These are phyloP conservation scores for Rotaria magnacalcarata DNA, from an alignment of 2,888 invertebrate species.

Conservation along the genomic window DNA sequence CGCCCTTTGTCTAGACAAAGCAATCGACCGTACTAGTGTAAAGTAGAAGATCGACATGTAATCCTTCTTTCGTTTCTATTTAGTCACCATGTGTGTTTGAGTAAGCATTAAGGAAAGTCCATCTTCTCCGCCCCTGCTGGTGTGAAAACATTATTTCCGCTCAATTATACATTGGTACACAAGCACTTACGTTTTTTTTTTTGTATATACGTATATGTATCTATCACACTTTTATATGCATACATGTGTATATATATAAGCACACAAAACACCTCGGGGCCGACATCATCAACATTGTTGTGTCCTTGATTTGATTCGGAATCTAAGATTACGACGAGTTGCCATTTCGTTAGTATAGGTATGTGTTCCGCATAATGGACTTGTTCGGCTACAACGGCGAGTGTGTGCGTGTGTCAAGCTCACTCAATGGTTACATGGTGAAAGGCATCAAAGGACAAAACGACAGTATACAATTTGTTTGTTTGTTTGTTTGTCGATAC, in stretches of 20 bases:
- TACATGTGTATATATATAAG: too few relatives aligned
- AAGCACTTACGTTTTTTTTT: not conserved
- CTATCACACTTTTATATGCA: not conserved
- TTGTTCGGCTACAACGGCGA: not conserved
- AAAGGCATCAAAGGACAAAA: slow-evolving; percentile 10
- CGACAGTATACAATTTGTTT: slow-evolving; percentile 12
- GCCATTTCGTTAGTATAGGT: not conserved
- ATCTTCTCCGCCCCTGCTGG: slow-evolving; percentile 34
- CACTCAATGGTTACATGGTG: not conserved
- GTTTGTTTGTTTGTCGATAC: slow-evolving; percentile 26
- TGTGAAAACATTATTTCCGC: slow-evolving; percentile 37
- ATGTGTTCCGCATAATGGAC: not conserved
- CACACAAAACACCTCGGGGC: not conserved
- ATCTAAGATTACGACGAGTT: slow-evolving; percentile 13
- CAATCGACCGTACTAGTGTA: slow-evolving; percentile 26
- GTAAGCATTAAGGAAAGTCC: slow-evolving; percentile 29
- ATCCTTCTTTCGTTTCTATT: slow-evolving; percentile 4
- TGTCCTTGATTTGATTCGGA: slow-evolving; percentile 25
- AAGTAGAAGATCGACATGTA: slow-evolving; percentile 12
- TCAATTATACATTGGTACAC: slow-evolving; percentile 27
- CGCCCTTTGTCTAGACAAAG: slow-evolving; percentile 21
- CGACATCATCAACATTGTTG: not conserved
- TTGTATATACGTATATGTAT: not conserved
- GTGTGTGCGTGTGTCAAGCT: not conserved
- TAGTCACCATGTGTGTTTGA: slow-evolving; percentile 24